Evolutionary conservation across 2,113 vertebrate species (phyloP), one percentile per base, ranked within the genome.

Genomic region (Aix galericulata): DNA sequence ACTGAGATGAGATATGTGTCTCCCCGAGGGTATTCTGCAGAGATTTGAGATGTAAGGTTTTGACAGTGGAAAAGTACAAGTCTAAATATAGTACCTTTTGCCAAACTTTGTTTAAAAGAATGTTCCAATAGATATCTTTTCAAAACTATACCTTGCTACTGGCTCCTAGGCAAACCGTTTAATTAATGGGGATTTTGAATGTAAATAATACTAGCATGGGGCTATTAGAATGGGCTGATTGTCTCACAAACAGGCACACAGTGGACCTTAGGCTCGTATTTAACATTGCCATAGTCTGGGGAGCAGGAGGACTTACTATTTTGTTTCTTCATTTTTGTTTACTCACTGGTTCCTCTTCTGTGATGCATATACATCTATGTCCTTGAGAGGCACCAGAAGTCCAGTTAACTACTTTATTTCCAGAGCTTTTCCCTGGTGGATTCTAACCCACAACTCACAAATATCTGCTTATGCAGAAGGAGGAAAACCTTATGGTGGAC

Each of bases 41-140:
- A 74, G 46, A 78, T 93, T 78, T 85, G 85, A 94, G 40, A 77
- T 86, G 67, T 26, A 88, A 78, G 0, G 0, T 62, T 89, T 79
- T 93, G 84, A 96, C 89, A 93, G 77, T 85, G 91, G 95, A 95
- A 97, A 94, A 95, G 63, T 93, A 95, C 86, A 94, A 72, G 26
- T 34, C 87, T 94, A 79, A 96, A 86, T 71, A 82, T 48, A 88
- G 86, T 7, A 26, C 21, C 32, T 82, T 91, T 89, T 84, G 53
- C 71, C 66, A 84, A 93, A 93, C 23, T 67, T 73, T 63, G n/a
- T 86, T 86, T 75, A 79, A 64, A 84, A 87, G 40, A 91, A 86
- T 56, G 21, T 75, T 90, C 60, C 36, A 60, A 11, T 18, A 80
- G 48, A 4, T 76, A 64, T 2, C 38, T 73, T 48, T 79, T 85